Percentiles rank a stretch among this genome's conserved stretches.
phyloP scores from a whole-genome alignment of 2,113 vertebrate species.

The Pleuronectes platessa region DNA sequence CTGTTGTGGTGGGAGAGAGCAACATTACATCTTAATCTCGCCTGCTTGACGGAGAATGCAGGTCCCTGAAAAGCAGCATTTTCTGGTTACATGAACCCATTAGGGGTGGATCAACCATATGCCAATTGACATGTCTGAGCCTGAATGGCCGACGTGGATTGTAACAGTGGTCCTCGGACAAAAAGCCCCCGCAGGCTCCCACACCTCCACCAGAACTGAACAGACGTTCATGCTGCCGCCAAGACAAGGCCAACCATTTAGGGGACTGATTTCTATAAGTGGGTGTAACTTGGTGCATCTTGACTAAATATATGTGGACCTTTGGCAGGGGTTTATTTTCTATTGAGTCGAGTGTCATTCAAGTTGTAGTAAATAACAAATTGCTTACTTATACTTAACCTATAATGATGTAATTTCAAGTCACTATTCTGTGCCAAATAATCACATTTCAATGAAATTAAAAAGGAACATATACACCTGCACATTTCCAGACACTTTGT shows the following conservation, averaged over 20 bases:
- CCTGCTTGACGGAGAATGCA: constrained; percentile 94
- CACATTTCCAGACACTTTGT: no score
- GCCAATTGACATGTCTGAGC: constrained; percentile 91
- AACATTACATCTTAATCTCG: constrained; percentile 98
- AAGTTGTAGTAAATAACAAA: no score
- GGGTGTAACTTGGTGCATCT: no score
- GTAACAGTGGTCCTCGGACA: constrained; percentile 77
- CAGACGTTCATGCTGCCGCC: constrained; percentile 64
- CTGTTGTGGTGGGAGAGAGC: constrained; percentile 83
- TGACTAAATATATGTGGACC: no score
- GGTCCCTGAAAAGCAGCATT: constrained; percentile 92
- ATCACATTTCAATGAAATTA: no score
- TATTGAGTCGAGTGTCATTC: no score
- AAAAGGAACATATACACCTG: no score
- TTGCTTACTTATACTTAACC: no score
- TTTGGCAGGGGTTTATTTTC: no score
- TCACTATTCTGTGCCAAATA: no score
- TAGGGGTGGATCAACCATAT: constrained; percentile 97
- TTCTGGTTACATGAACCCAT: constrained; percentile 99
- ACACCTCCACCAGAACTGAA: constrained; percentile 74
- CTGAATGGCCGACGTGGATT: constrained; percentile 80
- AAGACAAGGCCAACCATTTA: constrained; percentile 48
- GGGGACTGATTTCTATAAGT: no score
- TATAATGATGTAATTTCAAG: no score
- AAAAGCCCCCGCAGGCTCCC: constrained; percentile 68